Percentiles rank a stretch among this genome's conserved stretches.
Conservation (phyloP, 1,140 invertebrate species). For the Caligus rogercresseyi region DNA sequence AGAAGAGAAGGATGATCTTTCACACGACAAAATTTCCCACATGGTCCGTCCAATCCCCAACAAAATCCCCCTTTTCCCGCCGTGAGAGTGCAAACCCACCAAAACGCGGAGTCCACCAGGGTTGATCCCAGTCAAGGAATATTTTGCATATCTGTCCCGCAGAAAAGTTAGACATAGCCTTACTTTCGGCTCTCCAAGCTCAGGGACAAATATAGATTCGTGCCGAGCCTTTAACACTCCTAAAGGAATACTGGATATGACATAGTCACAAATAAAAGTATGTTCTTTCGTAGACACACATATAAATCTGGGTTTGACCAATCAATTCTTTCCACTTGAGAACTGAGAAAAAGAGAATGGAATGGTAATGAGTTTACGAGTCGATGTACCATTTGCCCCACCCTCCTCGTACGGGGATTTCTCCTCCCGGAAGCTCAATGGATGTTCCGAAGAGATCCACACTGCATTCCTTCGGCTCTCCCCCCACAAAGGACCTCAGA, state of each 20-base stretch:
- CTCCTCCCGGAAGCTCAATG: slow-evolving; percentile 1
- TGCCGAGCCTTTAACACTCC: background rate
- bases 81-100: background rate
- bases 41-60: background rate
- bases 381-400: background rate
- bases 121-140: background rate
- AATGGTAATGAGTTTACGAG: background rate
- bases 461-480: background rate
- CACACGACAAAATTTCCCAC: background rate
- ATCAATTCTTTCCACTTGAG: background rate
- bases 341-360: background rate
- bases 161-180: background rate
- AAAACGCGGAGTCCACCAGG: background rate
- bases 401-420: background rate
- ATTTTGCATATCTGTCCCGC: background rate
- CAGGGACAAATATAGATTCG: background rate
- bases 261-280: background rate
- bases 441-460: background rate
- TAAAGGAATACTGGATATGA: background rate
- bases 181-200: background rate
- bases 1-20: background rate
- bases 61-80: background rate
- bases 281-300: background rate
- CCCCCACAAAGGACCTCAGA: background rate
- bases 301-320: background rate